A percentile compares a stretch with the other conserved stretches of the same genome.
Evolutionary conservation across 92 coral and sea anemone species (phyloP).

Genomic region (Montipora capitata): DNA sequence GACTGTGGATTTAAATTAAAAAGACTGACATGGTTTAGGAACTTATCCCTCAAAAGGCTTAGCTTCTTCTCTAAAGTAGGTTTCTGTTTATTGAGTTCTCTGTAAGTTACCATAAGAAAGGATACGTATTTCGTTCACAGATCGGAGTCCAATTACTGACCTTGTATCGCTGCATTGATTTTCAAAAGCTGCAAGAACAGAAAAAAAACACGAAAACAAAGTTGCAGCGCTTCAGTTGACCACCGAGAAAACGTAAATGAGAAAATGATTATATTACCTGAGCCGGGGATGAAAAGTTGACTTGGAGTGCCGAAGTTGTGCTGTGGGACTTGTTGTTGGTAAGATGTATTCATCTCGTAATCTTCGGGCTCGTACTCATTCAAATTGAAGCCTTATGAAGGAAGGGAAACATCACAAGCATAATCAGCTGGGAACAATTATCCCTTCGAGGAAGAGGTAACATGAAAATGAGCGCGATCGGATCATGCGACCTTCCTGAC

Average conservation of each 20-base stretch:
- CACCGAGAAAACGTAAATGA: background rate
- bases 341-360: background rate
- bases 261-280: background rate
- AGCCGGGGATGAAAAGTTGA: slow-evolving; percentile 40
- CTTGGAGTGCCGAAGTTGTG: slow-evolving; percentile 43
- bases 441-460: no score
- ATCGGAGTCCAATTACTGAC: slow-evolving; percentile 74
- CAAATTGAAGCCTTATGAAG: slow-evolving; percentile 8
- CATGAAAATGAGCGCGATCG: no score
- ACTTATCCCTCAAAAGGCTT: no score
- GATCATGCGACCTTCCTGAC: no score
- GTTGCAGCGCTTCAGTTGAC: background rate
- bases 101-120: slow-evolving; percentile 16
- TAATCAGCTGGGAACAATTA: no score
- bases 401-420: no score
- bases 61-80: no score
- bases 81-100: background rate
- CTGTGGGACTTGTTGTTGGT: background rate
- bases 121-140: slow-evolving; percentile 97
- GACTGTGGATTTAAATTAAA: no score
- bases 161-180: background rate
- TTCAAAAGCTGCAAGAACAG: slow-evolving; percentile 4
- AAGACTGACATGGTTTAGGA: no score
- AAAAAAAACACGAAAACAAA: background rate
- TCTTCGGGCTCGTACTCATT: slow-evolving; percentile 1